phyloP scores from a whole-genome alignment of 1,140 invertebrate species.

The Sitophilus oryzae region DNA sequence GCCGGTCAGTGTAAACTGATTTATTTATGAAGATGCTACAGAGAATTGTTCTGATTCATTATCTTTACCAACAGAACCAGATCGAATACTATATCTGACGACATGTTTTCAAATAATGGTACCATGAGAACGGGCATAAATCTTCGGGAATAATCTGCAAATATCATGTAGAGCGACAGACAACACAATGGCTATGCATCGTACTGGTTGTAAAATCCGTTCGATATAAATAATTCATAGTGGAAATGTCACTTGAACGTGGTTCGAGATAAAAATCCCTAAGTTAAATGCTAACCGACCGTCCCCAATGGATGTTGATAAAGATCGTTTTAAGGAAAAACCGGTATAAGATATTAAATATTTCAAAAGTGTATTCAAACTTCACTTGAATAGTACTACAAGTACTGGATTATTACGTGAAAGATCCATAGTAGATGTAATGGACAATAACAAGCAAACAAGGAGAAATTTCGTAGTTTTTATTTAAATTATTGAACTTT shows the following conservation, averaged over 20 bases:
- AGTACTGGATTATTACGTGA: too few species aligned
- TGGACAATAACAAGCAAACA: too few species aligned
- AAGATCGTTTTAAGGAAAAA: background rate
- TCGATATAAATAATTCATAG: background rate
- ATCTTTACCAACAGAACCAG: too few species aligned
- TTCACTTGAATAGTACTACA: too few species aligned
- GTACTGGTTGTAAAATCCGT: background rate
- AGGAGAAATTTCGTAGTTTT: too few species aligned
- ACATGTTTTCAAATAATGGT: background rate
- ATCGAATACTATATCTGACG: background rate
- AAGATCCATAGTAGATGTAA: too few species aligned
- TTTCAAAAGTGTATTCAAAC: too few species aligned
- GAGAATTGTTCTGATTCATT: too few species aligned
- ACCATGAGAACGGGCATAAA: background rate
- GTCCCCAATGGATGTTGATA: background rate
- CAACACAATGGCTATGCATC: background rate
- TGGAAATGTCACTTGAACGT: background rate
- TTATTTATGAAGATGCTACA: too few species aligned
- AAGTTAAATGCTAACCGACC: background rate
- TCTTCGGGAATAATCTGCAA: background rate
- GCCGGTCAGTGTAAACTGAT: too few species aligned
- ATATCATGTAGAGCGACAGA: background rate
- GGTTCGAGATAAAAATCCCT: background rate
- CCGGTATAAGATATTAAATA: background rate
- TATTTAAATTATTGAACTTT: too few species aligned